Base-by-base conservation (phyloP, 2,797 vertebrate species). In the Premnoplex brunnescens region DNA sequence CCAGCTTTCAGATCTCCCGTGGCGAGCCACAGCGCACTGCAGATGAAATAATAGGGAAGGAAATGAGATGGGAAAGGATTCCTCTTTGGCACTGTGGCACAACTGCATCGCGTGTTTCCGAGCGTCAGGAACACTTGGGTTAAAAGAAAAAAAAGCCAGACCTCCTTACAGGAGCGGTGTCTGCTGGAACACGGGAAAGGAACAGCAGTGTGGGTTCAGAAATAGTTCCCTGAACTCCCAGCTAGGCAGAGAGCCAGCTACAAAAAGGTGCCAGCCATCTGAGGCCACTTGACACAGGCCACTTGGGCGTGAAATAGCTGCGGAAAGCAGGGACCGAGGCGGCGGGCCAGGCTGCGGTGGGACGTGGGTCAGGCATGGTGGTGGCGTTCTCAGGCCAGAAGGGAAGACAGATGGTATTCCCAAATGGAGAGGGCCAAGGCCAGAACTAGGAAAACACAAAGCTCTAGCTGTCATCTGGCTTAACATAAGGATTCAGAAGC, bases 371-470 rank as follows among this genome's bases (percentile, higher is more conserved):
- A 32, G 51, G 27, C 6, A 46, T 41, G 60, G 64, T 26, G 72
- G 34, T 0, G 18, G 64, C 10, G 5, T 43, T 54, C 94, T 91
- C 82, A 22, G 95, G 93, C 78, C 95, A 96, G 94, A 95, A 88
- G 94, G 94, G 55, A 64, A 55, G 80, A 66, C 96, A 97, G 95
- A 96, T 97, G 95, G 95, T 86, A 84, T 96, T 93, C 93, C 94
- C 95, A 88, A 94, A 93, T 52, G 93, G 79, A 76, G 94, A 66
- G 77, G 91, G 66, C 91, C 88, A 91, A 94, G 85, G 83, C 89
- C 85, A 79, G 79, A 60, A 73, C 28, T 43, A 43, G 82, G 85
- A 8, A 84, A 56, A 32, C n/a, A 67, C 44, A 88, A 89, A 89
- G 69, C 59, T 83, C 78, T 44, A 76, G n/a, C 59, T 84, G 27